These are phyloP conservation scores for Tetraneura akinire DNA, from an alignment of 1,140 invertebrate genomes.

Conservation along the genomic window DNA sequence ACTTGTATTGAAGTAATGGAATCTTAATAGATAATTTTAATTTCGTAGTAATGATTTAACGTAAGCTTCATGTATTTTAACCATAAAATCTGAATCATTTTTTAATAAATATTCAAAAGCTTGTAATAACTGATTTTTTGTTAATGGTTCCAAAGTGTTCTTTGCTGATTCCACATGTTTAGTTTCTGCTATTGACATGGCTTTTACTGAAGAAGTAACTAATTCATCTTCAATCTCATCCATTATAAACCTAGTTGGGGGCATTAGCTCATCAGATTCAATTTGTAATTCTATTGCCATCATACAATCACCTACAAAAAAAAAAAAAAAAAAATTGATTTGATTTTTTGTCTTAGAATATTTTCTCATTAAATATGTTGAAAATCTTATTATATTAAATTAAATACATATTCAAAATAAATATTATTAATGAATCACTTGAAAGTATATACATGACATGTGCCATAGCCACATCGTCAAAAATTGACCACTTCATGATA, in stretches of 20 bases:
- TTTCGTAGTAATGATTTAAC: slow-evolving; percentile 68
- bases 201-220: slow-evolving; percentile 44
- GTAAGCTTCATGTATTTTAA: slow-evolving; percentile 86
- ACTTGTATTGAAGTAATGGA: slow-evolving; percentile 39
- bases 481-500: no score
- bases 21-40: slow-evolving; percentile 28
- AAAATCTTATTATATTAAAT: no score
- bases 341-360: background rate
- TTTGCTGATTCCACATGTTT: slow-evolving; percentile 13
- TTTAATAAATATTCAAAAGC: slow-evolving; percentile 83
- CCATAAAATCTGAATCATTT: slow-evolving; percentile 83
- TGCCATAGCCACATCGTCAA: no score
- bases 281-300: slow-evolving; percentile 19
- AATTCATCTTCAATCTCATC: slow-evolving; percentile 47
- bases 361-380: no score
- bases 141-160: slow-evolving; percentile 68
- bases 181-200: slow-evolving; percentile 32
- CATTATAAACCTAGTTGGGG: slow-evolving; percentile 33
- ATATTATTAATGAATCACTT: no score
- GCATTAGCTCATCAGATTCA: slow-evolving; percentile 44
- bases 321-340: background rate
- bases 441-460: no score
- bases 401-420: no score
- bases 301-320: slow-evolving; percentile 12
- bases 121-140: slow-evolving; percentile 83